Percentiles rank a stretch among this genome's conserved stretches.
These are phyloP conservation scores for Lepidocyrtoides sp. DNA, from an alignment of 2,888 invertebrate genomes.

Conservation along the genomic window DNA sequence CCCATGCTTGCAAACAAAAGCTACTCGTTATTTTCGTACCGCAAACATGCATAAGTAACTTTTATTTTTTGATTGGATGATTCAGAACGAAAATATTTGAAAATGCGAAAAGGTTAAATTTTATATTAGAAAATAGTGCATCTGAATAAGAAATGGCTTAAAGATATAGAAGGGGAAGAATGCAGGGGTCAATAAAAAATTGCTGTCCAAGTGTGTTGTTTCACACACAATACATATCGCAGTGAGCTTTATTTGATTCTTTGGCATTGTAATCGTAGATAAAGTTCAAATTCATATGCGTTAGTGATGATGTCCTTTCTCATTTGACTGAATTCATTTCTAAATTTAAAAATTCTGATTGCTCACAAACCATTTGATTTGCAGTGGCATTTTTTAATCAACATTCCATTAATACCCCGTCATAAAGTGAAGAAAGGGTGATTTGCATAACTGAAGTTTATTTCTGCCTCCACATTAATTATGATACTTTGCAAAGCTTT, in stretches of 20 bases:
- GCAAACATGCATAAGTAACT: conserved; percentile 1
- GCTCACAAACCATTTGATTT: background rate
- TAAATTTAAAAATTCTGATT: too few species aligned
- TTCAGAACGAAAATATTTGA: conserved; percentile 63
- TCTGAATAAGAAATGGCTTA: background rate
- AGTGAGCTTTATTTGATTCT: background rate
- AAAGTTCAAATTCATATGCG: background rate
- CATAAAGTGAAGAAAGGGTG: conserved; percentile 18
- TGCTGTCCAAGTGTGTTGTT: conserved; percentile 66
- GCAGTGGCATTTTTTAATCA: background rate
- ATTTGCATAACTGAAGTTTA: background rate
- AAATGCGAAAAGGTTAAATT: conserved; percentile 69
- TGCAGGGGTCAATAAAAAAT: conserved; percentile 52
- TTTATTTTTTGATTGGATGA: conserved; percentile 29
- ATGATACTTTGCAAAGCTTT: conserved; percentile 22
- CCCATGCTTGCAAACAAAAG: background rate
- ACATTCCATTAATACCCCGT: background rate
- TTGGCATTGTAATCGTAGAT: background rate
- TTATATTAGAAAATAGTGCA: background rate
- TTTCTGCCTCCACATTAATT: conserved; percentile 37
- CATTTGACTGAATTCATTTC: too few species aligned
- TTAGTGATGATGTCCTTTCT: background rate
- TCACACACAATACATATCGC: conserved; percentile 57
- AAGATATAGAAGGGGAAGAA: background rate
- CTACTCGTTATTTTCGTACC: conserved; percentile 15